phyloP scores from a whole-genome alignment of 2,888 invertebrate genomes.

The Agonum fuliginosum region DNA sequence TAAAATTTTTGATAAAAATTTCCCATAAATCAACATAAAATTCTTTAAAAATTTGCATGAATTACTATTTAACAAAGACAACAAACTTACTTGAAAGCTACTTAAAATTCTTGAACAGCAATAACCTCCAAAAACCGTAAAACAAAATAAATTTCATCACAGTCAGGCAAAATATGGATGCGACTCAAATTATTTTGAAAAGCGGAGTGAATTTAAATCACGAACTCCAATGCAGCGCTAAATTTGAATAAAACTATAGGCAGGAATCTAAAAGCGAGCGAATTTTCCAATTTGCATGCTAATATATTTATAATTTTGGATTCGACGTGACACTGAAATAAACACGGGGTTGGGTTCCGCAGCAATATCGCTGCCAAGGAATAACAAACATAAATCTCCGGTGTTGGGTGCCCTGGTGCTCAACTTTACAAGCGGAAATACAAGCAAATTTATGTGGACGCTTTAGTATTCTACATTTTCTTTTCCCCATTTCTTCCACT shows the following conservation, averaged over 20 bases:
- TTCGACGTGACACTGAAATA: constrained; percentile 29
- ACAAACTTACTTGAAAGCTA: constrained; percentile 13
- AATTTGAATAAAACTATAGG: constrained; percentile 34
- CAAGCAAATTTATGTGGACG: constrained; percentile 9
- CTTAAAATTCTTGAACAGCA: constrained; percentile 22
- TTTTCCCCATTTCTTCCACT: not conserved
- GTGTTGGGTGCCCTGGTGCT: not conserved
- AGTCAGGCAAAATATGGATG: not conserved
- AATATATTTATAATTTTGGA: constrained; percentile 41
- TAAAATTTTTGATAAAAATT: no score
- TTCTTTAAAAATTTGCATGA: not conserved
- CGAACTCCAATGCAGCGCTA: constrained; percentile 5
- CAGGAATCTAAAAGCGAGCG: not conserved
- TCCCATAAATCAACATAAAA: no score
- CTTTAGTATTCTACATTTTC: not conserved
- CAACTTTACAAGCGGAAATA: constrained; percentile 22
- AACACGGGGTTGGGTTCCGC: not conserved
- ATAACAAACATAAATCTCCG: constrained; percentile 23
- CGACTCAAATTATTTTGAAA: constrained; percentile 27
- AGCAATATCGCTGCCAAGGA: constrained; percentile 1
- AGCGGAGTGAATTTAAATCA: constrained; percentile 34
- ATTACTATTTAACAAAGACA: constrained; percentile 8
- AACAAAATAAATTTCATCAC: constrained; percentile 41
- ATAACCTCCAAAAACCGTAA: constrained; percentile 15
- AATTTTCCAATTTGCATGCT: constrained; percentile 47